Conservation (phyloP, 2,113 vertebrate genomes). For the Urocynchramus pylzowi region DNA sequence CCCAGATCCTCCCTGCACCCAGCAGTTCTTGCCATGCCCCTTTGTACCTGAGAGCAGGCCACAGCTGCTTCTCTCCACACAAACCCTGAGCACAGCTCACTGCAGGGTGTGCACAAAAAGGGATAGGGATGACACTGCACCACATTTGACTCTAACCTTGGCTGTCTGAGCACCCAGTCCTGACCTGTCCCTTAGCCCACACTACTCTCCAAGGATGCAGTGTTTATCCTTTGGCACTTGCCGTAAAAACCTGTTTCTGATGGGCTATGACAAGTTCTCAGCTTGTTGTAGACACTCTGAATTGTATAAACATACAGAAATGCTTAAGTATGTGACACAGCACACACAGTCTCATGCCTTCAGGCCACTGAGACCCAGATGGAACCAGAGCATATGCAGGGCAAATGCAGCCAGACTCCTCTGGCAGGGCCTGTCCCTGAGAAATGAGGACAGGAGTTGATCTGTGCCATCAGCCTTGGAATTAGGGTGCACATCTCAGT, state of each 20-base stretch:
- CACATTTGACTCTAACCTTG: rapidly evolving
- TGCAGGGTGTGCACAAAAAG: neutral
- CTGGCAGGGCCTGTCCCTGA: neutral
- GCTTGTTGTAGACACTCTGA: neutral
- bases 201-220: neutral
- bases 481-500: neutral
- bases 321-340: neutral
- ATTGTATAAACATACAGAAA: neutral
- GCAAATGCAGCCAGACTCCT: neutral
- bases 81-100: neutral
- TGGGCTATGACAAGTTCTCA: neutral
- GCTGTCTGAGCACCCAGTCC: neutral
- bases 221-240: neutral
- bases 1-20: neutral
- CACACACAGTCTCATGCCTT: neutral
- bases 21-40: rapidly evolving
- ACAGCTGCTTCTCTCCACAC: neutral
- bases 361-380: neutral
- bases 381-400: neutral
- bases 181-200: neutral
- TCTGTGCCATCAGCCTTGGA: neutral
- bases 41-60: neutral
- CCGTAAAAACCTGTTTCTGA: neutral
- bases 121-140: rapidly evolving
- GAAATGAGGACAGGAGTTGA: neutral